Conservation (phyloP, 2,113 vertebrate genomes). For the Trochalopteron elliotii region DNA sequence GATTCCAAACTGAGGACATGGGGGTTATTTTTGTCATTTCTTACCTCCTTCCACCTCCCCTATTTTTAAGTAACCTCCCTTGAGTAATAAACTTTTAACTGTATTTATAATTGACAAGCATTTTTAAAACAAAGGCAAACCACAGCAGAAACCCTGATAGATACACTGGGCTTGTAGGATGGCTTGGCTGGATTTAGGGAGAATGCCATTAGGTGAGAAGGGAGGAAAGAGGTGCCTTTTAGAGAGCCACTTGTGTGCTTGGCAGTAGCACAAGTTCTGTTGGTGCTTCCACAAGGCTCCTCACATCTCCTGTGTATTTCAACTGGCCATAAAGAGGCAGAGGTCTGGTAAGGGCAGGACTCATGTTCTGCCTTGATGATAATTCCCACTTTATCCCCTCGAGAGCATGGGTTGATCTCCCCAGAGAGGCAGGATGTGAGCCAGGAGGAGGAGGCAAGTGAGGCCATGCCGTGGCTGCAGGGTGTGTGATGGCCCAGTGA, state of each 20-base stretch:
- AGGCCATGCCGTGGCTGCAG: accelerated
- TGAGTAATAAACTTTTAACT: neutral
- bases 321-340: accelerated
- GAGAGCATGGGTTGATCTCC: neutral
- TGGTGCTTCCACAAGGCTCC: neutral
- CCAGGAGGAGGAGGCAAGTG: neutral
- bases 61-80: neutral
- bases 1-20: neutral
- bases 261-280: neutral
- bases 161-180: neutral
- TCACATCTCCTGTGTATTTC: neutral
- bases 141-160: slow-evolving; percentile 9
- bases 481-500: neutral
- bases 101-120: slow-evolving; percentile 12
- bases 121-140: slow-evolving; percentile 41
- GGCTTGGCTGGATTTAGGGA: neutral
- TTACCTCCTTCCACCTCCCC: neutral
- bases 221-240: neutral
- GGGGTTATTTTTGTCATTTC: neutral
- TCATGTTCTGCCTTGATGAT: accelerated
- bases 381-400: neutral
- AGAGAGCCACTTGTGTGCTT: neutral
- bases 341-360: accelerated
- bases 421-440: neutral
- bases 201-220: neutral